Evolutionary conservation across 2,797 vertebrate genomes (phyloP).

Genomic region (Gila robusta): DNA sequence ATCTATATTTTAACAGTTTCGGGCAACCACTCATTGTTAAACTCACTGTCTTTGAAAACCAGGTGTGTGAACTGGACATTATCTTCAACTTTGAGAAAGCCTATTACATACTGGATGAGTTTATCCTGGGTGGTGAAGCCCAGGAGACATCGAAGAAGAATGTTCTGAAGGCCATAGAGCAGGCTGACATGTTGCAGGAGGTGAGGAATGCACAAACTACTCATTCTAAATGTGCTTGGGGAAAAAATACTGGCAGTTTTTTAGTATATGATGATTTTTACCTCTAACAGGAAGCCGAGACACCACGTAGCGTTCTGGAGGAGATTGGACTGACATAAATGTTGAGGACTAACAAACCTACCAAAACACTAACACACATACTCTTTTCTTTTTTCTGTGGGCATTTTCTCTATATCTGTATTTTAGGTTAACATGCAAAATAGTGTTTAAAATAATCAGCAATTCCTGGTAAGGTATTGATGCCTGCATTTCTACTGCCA

Average conservation of each 20-base stretch:
- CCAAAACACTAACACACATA: slow-evolving; percentile 19
- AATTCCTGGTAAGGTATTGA: slow-evolving; percentile 19
- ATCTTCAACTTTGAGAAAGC: slow-evolving; percentile 96
- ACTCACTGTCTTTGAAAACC: slow-evolving; percentile 49
- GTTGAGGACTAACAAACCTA: neutral
- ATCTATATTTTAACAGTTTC: neutral
- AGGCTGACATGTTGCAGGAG: slow-evolving; percentile 90
- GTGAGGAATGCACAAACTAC: slow-evolving; percentile 70
- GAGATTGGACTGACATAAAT: slow-evolving; percentile 98
- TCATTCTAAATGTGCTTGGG: neutral
- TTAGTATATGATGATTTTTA: slow-evolving; percentile 37
- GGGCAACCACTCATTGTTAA: neutral
- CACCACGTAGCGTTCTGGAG: slow-evolving; percentile 97
- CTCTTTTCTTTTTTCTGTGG: slow-evolving; percentile 33
- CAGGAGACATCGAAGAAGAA: slow-evolving; percentile 94
- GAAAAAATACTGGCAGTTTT: neutral
- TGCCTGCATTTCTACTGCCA: slow-evolving; percentile 21
- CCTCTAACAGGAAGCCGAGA: slow-evolving; percentile 94
- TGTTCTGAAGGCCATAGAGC: slow-evolving; percentile 90
- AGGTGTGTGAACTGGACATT: slow-evolving; percentile 91
- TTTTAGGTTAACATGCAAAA: slow-evolving; percentile 14
- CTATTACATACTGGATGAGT: slow-evolving; percentile 93
- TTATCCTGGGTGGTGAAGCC: slow-evolving; percentile 91
- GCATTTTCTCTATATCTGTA: neutral
- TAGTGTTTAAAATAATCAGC: slow-evolving; percentile 12